These are phyloP conservation scores for Campoletis sonorensis DNA, from an alignment of 1,140 invertebrate species.

Conservation along the genomic window DNA sequence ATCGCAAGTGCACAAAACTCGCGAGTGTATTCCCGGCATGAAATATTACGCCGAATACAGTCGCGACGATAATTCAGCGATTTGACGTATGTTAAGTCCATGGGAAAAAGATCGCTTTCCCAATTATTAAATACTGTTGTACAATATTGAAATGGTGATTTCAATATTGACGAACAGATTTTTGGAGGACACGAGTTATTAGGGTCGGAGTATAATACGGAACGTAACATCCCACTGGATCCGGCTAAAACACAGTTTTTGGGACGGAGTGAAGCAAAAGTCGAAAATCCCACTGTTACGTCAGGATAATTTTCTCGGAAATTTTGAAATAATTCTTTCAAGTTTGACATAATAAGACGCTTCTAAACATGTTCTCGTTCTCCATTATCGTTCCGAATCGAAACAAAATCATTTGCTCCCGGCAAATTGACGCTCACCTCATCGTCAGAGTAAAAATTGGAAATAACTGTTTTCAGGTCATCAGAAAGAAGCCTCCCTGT, in stretches of 20 bases:
- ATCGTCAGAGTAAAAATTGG: conserved; percentile 42
- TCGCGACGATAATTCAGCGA: no score
- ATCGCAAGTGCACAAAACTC: no score
- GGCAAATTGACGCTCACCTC: conserved; percentile 41
- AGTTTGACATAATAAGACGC: conserved; percentile 36
- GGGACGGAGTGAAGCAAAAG: conserved; percentile 36
- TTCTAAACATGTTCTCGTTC: conserved; percentile 31
- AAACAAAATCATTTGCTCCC: conserved; percentile 41
- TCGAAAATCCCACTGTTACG: conserved; percentile 41
- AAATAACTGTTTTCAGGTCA: conserved; percentile 11
- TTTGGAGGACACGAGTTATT: no score
- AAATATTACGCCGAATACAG: no score
- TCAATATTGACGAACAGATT: no score
- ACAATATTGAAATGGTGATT: no score
- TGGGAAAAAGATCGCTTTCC: no score
- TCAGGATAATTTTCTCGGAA: conserved; percentile 29
- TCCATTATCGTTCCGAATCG: conserved; percentile 29
- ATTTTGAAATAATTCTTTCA: conserved; percentile 33
- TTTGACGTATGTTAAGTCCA: no score
- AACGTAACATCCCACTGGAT: no score
- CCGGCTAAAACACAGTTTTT: conserved; percentile 42
- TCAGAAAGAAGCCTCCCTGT: conserved; percentile 5
- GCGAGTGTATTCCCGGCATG: no score
- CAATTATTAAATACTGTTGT: no score
- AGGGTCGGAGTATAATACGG: no score